phyloP scores from a whole-genome alignment of 2,888 invertebrate genomes.

The Drosophila picticornis region DNA sequence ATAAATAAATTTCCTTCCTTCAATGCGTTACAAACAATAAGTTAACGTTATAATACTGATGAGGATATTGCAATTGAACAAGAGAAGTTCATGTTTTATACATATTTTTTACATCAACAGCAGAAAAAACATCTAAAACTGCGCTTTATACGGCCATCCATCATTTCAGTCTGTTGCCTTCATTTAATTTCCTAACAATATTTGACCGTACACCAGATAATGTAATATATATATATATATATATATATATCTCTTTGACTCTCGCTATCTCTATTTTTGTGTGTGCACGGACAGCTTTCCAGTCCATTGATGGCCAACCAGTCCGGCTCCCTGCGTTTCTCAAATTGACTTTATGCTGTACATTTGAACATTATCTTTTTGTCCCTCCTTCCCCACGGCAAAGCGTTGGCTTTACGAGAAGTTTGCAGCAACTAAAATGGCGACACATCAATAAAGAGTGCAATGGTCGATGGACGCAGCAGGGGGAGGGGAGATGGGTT shows the following conservation, averaged over 20 bases:
- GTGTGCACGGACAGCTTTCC: conserved; percentile 57
- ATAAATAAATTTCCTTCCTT: background rate
- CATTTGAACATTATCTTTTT: conserved; percentile 44
- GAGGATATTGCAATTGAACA: background rate
- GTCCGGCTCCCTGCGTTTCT: conserved; percentile 48
- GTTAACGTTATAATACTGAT: background rate
- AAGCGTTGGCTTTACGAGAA: conserved; percentile 45
- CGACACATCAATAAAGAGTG: conserved; percentile 67
- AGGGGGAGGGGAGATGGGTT: background rate
- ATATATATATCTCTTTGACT: background rate
- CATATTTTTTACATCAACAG: background rate
- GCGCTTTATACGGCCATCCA: conserved; percentile 10
- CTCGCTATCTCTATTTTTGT: conserved; percentile 12
- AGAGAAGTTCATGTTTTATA: background rate
- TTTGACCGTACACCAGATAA: conserved; percentile 58
- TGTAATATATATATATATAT: conserved; percentile 44
- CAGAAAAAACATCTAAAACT: conserved; percentile 5
- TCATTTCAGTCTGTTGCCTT: conserved; percentile 37
- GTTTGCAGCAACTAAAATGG: conserved; percentile 67
- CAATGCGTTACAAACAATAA: background rate
- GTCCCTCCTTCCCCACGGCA: background rate
- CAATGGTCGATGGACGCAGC: conserved; percentile 15
- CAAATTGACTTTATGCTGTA: conserved; percentile 73
- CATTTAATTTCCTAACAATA: conserved; percentile 42
- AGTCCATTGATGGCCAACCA: conserved; percentile 71